Conservation (phyloP, 2,888 invertebrate species). For the Ophion ellenae region DNA sequence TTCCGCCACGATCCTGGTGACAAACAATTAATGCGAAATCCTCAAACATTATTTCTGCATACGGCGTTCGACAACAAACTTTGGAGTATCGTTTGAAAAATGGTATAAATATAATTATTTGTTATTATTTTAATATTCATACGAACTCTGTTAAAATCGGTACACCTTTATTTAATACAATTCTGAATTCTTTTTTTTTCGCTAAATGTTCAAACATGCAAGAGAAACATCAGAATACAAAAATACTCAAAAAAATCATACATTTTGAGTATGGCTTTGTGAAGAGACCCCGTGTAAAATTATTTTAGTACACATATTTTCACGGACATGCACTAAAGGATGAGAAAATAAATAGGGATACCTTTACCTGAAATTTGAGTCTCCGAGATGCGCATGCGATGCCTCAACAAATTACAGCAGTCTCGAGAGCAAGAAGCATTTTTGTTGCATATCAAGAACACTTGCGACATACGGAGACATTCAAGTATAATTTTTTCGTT, state of each 20-base stretch:
- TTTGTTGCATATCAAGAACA: constrained; percentile 24
- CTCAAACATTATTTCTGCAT: background rate
- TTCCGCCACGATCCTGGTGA: constrained; percentile 13
- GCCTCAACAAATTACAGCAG: constrained; percentile 14
- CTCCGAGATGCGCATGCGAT: background rate
- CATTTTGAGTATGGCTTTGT: no score
- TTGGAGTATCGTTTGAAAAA: background rate
- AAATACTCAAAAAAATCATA: no score
- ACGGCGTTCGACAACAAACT: constrained; percentile 14
- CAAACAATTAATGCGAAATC: constrained; percentile 44
- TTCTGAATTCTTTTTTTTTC: no score
- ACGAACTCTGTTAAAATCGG: no score
- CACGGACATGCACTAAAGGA: no score
- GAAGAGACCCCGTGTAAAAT: no score
- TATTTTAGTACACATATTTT: no score
- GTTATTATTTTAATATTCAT: background rate
- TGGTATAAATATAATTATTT: no score
- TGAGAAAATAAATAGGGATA: background rate
- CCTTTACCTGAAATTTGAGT: background rate
- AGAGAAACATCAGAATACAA: no score
- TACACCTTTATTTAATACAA: no score
- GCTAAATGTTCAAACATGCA: no score
- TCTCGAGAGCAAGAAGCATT: constrained; percentile 4
- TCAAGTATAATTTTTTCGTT: constrained; percentile 53
- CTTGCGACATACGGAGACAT: constrained; percentile 47